Base-by-base conservation (phyloP, 2,888 invertebrate species). In the Zygaena filipendulae region DNA sequence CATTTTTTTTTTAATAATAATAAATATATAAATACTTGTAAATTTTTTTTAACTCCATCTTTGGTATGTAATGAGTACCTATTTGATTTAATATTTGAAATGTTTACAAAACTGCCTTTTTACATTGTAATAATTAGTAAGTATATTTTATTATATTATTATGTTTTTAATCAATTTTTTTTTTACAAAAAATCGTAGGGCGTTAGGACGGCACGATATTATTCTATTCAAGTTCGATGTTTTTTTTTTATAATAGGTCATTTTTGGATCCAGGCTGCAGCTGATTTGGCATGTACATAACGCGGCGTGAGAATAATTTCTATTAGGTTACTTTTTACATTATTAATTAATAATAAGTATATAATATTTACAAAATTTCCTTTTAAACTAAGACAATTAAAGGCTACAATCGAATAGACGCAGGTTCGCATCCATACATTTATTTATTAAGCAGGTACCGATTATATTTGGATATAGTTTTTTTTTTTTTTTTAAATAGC, bases 11-110 rank as follows among this genome's bases (percentile, higher is more conserved):
- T 74, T 66, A 77, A 77, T 80, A 77, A 75, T 66, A 75, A 77
- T 80, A 77, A 75, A 79, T 77, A 77, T 75, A 79, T 77, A 77
- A 77, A 75, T 79, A 79, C 72, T 79, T 79, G 75, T 75, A 77
- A 74, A 74, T 75, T 75, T 64, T 57, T 59, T n/a, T n/a, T 16
- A 62, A 74, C 61, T 72, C 57, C 71, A 69, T 74, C 63, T 77
- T 72, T 72, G 68, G 72, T 75, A 72, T 70, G 69, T 71, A 64
- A 71, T 71, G 74, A 70, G 67, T 70, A 69, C 70, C 72, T 74
- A 75, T 74, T 57, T 16, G n/a, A 57, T 45, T 60, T 70, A 67
- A 68, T 74, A 75, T 75, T 59, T 72, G 75, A 74, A 75, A 71
- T 74, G 71, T 75, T 16, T 75, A 74, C 74, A 75, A 79, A 75